Conservation (phyloP, 2,888 invertebrate genomes). For the Phoenoteleia sp. region DNA sequence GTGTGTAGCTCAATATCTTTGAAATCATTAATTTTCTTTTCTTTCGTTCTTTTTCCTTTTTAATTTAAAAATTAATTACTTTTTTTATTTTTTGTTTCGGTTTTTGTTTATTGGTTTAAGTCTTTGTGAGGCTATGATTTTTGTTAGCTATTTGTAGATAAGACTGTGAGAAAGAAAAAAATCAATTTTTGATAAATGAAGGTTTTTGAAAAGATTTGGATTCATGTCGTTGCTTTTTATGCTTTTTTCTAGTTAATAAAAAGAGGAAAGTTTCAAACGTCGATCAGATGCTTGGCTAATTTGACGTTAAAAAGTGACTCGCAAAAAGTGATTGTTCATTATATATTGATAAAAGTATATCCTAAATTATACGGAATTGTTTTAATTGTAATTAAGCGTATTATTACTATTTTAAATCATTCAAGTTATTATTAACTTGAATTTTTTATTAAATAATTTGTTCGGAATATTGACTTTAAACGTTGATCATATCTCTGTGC, state of each 20-base stretch:
- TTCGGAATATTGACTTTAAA: too few relatives aligned
- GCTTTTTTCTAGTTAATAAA: background rate
- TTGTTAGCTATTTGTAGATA: background rate
- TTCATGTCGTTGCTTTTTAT: background rate
- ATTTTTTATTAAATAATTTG: too few relatives aligned
- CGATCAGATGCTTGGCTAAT: background rate
- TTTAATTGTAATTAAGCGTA: too few relatives aligned
- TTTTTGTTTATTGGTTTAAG: slow-evolving; percentile 5
- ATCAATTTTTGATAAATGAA: background rate
- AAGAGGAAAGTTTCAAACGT: background rate
- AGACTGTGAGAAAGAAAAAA: background rate
- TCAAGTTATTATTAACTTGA: too few relatives aligned
- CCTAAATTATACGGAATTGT: too few relatives aligned
- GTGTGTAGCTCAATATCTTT: background rate
- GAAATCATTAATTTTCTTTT: background rate
- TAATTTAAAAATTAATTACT: too few relatives aligned
- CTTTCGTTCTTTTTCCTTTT: background rate
- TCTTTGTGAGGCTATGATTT: slow-evolving; percentile 24
- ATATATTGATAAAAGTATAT: too few relatives aligned
- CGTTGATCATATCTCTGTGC: slow-evolving; percentile 9
- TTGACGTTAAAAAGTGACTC: too few relatives aligned
- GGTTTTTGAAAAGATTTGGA: background rate
- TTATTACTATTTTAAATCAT: too few relatives aligned
- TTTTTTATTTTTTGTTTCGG: background rate
- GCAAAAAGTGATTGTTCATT: too few relatives aligned